These are phyloP conservation scores for Tinea pellionella DNA, from an alignment of 2,888 invertebrate species.

Conservation along the genomic window DNA sequence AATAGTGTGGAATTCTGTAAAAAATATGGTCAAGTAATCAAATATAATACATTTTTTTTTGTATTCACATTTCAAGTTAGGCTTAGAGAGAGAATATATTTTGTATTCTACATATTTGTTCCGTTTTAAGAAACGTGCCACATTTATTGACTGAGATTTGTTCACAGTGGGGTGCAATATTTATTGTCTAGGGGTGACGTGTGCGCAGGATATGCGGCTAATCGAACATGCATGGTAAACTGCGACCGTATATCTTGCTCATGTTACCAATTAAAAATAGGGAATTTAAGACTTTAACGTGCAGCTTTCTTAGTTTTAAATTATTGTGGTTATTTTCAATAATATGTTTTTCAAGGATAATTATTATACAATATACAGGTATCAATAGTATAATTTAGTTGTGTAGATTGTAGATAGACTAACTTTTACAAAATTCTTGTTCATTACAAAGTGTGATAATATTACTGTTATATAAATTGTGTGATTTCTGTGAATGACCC, in stretches of 20 bases:
- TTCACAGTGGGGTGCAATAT: slow-evolving; percentile 46
- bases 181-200: slow-evolving; percentile 46
- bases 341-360: too few species aligned
- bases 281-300: slow-evolving; percentile 2
- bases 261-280: slow-evolving; percentile 8
- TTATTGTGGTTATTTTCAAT: too few species aligned
- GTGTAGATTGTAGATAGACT: too few species aligned
- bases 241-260: slow-evolving; percentile 10
- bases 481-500: slow-evolving; percentile 36
- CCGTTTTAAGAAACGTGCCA: slow-evolving; percentile 43
- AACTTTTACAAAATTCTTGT: too few species aligned
- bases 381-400: too few species aligned
- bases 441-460: too few species aligned
- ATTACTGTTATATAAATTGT: slow-evolving; percentile 13
- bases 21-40: not conserved
- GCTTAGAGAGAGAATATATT: not conserved
- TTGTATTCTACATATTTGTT: slow-evolving; percentile 36
- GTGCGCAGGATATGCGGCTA: slow-evolving; percentile 51
- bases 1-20: not conserved
- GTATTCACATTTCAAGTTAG: too few species aligned
- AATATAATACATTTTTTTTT: too few species aligned
- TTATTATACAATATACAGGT: too few species aligned
- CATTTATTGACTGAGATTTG: slow-evolving; percentile 28
- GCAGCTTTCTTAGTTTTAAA: not conserved
- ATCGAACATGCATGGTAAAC: slow-evolving; percentile 23